Conservation (phyloP, 2,888 invertebrate genomes). For the Heliothis peltigera region DNA sequence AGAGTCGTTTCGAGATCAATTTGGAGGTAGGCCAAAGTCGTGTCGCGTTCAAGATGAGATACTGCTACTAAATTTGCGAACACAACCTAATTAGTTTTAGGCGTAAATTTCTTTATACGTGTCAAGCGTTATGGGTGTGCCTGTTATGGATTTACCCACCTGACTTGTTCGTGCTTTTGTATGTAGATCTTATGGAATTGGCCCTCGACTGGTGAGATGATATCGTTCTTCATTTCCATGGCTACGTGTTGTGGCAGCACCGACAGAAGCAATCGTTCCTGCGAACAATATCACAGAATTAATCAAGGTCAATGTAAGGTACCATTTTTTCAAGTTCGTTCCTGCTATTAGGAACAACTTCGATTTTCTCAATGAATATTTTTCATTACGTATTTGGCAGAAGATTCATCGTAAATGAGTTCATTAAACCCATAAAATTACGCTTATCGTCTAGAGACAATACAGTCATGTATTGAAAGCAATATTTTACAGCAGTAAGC, state of each 20-base stretch:
- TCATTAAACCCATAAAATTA: conserved; percentile 31
- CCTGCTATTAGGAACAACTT: conserved; percentile 18
- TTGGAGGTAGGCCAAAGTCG: conserved; percentile 77
- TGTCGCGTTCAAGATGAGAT: conserved; percentile 71
- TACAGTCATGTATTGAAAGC: conserved; percentile 21
- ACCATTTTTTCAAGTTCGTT: not conserved
- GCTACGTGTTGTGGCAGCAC: conserved; percentile 97
- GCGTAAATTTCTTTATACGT: conserved; percentile 42
- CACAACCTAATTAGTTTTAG: conserved; percentile 49
- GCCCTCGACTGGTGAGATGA: conserved; percentile 96
- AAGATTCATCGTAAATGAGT: conserved; percentile 25
- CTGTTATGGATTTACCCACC: conserved; percentile 87
- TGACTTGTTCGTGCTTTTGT: conserved; percentile 97
- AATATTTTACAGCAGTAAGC: conserved; percentile 7
- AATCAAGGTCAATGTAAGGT: conserved; percentile 7
- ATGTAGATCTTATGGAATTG: conserved; percentile 98
- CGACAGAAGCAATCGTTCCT: conserved; percentile 96
- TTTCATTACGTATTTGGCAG: conserved; percentile 34
- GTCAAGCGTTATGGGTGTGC: conserved; percentile 11
- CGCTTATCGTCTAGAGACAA: conserved; percentile 9
- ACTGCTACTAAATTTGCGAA: conserved; percentile 69
- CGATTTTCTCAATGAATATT: conserved; percentile 17
- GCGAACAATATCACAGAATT: conserved; percentile 49
- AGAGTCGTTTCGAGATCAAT: conserved; percentile 69
- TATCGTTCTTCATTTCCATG: conserved; percentile 98